Conservation (phyloP, 30 jellyfish, hydroid and myxozoan species). For the Aurelia aurita region DNA sequence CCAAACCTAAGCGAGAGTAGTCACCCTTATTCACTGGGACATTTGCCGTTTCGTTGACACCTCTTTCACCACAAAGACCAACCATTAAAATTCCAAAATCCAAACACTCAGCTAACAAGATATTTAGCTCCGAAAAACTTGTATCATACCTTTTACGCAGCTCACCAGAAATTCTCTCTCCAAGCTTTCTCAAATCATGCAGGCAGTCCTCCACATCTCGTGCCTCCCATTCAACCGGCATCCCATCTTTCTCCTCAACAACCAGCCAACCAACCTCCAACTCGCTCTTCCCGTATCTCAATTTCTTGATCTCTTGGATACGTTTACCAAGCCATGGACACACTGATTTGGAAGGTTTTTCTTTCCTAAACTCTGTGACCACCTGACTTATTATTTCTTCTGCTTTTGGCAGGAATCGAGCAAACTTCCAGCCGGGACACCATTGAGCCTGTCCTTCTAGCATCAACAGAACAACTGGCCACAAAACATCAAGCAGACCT, state of each 20-base stretch:
- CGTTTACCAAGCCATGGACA: constrained; percentile 23
- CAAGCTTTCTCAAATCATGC: constrained; percentile 12
- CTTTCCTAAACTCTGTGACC: background rate
- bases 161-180: constrained; percentile 3
- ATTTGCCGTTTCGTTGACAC: no score
- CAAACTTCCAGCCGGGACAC: constrained; percentile 55
- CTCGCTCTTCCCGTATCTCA: constrained; percentile 31
- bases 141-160: constrained; percentile 23
- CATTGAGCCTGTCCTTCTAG: constrained; percentile 41
- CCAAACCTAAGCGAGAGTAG: no score
- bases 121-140: constrained; percentile 40
- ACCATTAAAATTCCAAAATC: constrained; percentile 36
- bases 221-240: constrained; percentile 48
- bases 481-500: constrained; percentile 23
- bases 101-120: constrained; percentile 24
- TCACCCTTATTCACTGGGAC: no score
- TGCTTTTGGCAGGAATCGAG: constrained; percentile 22
- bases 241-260: constrained; percentile 44
- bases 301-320: background rate
- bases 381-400: background rate
- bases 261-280: constrained; percentile 56
- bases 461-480: constrained; percentile 38
- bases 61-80: constrained; percentile 31
- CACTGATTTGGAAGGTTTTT: constrained; percentile 1
- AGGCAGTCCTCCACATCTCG: constrained; percentile 27